Evolutionary conservation across 2,888 invertebrate species (phyloP), one percentile per base, ranked within the genome.

Genomic region (Zootermopsis nevadensis): DNA sequence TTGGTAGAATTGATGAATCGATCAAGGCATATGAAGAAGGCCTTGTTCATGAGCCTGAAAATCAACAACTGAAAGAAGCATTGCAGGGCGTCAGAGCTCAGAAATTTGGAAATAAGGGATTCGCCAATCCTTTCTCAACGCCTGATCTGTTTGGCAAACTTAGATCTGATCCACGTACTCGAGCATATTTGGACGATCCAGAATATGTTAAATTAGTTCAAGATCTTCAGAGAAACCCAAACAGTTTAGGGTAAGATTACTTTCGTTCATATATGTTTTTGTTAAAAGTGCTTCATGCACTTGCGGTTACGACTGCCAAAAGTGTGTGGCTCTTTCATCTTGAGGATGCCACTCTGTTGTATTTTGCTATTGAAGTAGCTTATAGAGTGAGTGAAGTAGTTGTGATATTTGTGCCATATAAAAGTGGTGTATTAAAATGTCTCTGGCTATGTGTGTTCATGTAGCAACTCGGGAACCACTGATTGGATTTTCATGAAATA

Each of bases 1-100:
- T 98, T 84, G 93, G 94, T 4, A 92, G 93, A 82, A 91, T 91
- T 84, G 93, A 94, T 69, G 96, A 96, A 85, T 96, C 98, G 0
- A 91, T 95, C 76, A 91, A 92, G 77, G 94, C 95, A 0, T 98
- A 96, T 87, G 93, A 95, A 87, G 92, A 92, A 86, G 95, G 96
- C 22, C 89, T 97, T 19, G 90, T 93, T 86, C 88, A 93, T 2
- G 96, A 97, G 86, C 95, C 96, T 0, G 91, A 89, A 72, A 97
- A 96, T 89, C 90, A 91, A 80, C 95, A 95, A 87, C 89, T 96
- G 33, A 92, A 92, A 82, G 92, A 93, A 33, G 94, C 94, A 0
- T 88, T 96, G 77, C 90, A 90, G 1, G 95, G 95, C 87, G 93
- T 94, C 0, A 91, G 88, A 85, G 89, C 90, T 74, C 89, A 88